Base-by-base conservation (phyloP, 2,797 vertebrate species). In the Lycodopsis pacificus region DNA sequence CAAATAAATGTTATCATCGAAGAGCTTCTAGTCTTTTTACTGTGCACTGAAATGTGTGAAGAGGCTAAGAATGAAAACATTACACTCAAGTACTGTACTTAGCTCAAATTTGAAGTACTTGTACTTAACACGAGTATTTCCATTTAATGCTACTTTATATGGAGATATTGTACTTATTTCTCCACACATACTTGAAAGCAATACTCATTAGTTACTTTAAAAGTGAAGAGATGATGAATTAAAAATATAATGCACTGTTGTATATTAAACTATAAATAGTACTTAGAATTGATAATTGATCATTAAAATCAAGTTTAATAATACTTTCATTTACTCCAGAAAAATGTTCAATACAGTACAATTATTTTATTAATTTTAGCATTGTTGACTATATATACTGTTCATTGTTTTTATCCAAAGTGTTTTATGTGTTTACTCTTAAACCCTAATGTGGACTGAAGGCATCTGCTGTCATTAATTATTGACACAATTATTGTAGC, bases 1-100 rank as follows among this genome's bases (percentile, higher is more conserved):
- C 71, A 89, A 95, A 95, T 95, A 95, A 94, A 95, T 87, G 58
- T 72, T 79, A 56, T 85, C 70, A 77, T 53, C 40, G 9, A 58
- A 63, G 19, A 25, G 65, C 14, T 12, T 71, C 15, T 49, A 40
- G 36, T 64, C 12, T n/a, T 53, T 25, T 22, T 49, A 15, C 59
- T 42, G 4, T 13, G 5, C 8, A 30, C 17, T 5, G 34, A 56
- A 13, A 15, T 19, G 0, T 30, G 20, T 44, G 12, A 22, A 40
- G 14, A 58, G 20, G 9, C 3, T 17, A 19, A 40, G 19, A 44
- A 46, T 36, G n/a, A 61, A 44, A 42, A 53, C 30, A 40, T 3
- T 27, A 27, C 27, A 27, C 27, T 27, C 27, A 3, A 36, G 10
- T 12, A 36, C 32, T 58, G 27, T 56, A 30, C 27, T 32, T 57